Base-by-base conservation (phyloP, 2,888 invertebrate genomes). In the Andrena dorsata region DNA sequence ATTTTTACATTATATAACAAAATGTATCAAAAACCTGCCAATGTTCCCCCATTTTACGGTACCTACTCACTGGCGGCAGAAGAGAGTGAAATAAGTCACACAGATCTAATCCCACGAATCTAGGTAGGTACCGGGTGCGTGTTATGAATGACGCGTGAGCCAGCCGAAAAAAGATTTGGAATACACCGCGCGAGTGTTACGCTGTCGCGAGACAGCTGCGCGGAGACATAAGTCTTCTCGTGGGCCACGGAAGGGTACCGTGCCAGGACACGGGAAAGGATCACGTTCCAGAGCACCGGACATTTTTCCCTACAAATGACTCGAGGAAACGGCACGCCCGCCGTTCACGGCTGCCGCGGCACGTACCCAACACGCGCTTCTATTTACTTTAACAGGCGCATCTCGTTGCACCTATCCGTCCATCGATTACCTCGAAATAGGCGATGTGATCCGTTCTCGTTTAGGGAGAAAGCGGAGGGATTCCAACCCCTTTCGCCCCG, bases 311-410 rank as follows among this genome's bases (percentile, higher is more conserved):
- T 88, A 93, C 91, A 93, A 93, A 93, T 93, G 91, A 91, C 89
- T 93, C 91, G 85, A 90, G 93, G 93, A 93, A 92, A 88, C 90
- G 92, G 68, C 92, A 93, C 93, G 93, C 93, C 93, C 88, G 90
- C 32, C 32, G 32, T 87, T 89, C 84, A 84, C 92, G 93, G 91
- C 92, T 92, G 92, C 77, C 76, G 70, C 79, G 63, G 35, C 83
- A 71, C 82, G 80, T 90, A 89, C 26, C 26, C 2, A 32, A 86
- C 86, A 65, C 86, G 75, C 82, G 79, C 76, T 75, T 65, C 83
- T 90, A 84, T 90, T 90, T 90, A 85, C 86, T 87, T 86, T 84
- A 74, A 69, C 83, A 30, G 47, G 64, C 23, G 58, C 35, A 13
- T 41, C 75, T 47, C 61, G 75, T 53, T 49, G 51, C 75, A 70